Conservation (phyloP, 2,113 vertebrate species). For the Chlamydotis undulata region DNA sequence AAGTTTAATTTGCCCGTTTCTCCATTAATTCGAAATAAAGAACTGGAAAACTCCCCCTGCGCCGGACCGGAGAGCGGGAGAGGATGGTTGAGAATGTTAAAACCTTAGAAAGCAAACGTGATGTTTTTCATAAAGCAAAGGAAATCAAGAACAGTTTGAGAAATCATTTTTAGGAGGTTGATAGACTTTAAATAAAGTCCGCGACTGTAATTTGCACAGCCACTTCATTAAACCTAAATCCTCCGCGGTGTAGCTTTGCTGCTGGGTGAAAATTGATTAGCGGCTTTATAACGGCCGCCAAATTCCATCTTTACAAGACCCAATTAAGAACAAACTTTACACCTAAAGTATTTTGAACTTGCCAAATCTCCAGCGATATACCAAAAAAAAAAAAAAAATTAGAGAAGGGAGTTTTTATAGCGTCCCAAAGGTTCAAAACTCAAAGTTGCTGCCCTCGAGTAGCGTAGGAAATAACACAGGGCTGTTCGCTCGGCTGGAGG, state of each 20-base stretch:
- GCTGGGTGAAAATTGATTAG: slow-evolving; percentile 66
- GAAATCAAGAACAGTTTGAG: slow-evolving; percentile 65
- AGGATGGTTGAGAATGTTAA: neutral
- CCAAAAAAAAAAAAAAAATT: neutral
- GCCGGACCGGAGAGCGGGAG: neutral
- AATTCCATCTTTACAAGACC: slow-evolving; percentile 64
- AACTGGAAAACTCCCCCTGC: neutral
- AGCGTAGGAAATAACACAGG: neutral
- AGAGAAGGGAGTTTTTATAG: slow-evolving; percentile 1
- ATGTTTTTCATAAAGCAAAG: slow-evolving; percentile 64
- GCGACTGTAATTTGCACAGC: slow-evolving; percentile 34
- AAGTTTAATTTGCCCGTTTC: neutral
- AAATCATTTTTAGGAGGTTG: slow-evolving; percentile 28
- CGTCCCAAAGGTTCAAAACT: neutral
- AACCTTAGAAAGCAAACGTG: slow-evolving; percentile 18
- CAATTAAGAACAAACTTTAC: slow-evolving; percentile 56
- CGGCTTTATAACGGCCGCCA: slow-evolving; percentile 22
- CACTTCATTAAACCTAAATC: slow-evolving; percentile 63
- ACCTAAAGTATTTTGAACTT: slow-evolving; percentile 35
- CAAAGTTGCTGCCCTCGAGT: neutral
- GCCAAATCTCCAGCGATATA: slow-evolving; percentile 7
- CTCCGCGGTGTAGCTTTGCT: slow-evolving; percentile 28
- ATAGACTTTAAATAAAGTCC: slow-evolving; percentile 61
- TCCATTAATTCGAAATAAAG: neutral
- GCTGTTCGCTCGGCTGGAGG: neutral